Conservation (phyloP, 2,113 vertebrate species). For the Dromas ardeola region DNA sequence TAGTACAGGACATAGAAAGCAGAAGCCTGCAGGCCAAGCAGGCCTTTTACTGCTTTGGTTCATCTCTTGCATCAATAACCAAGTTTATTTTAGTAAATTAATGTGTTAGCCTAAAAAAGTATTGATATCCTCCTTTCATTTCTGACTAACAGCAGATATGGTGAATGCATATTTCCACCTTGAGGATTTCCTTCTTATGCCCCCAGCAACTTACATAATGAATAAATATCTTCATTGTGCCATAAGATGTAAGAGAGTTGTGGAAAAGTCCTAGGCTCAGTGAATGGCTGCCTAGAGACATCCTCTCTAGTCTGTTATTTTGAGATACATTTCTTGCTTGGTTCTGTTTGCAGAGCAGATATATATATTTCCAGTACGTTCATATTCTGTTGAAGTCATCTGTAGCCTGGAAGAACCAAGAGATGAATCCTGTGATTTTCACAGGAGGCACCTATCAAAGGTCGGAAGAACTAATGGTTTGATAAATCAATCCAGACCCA, state of each 20-base stretch:
- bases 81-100: neutral
- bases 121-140: neutral
- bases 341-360: neutral
- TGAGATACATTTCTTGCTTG: neutral
- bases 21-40: neutral
- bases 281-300: neutral
- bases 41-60: neutral
- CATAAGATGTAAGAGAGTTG: neutral
- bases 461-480: neutral
- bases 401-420: neutral
- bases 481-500: neutral
- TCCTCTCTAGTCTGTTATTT: neutral
- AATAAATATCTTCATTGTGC: neutral
- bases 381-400: neutral
- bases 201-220: neutral
- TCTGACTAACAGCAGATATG: neutral
- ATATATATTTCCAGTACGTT: neutral
- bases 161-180: neutral
- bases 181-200: neutral
- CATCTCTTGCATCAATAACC: constrained; percentile 8
- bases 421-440: neutral
- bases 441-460: neutral
- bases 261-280: neutral
- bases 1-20: neutral
- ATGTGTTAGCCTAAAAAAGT: neutral